phyloP scores from a whole-genome alignment of 1,140 invertebrate species.

The Drosophila tristis region DNA sequence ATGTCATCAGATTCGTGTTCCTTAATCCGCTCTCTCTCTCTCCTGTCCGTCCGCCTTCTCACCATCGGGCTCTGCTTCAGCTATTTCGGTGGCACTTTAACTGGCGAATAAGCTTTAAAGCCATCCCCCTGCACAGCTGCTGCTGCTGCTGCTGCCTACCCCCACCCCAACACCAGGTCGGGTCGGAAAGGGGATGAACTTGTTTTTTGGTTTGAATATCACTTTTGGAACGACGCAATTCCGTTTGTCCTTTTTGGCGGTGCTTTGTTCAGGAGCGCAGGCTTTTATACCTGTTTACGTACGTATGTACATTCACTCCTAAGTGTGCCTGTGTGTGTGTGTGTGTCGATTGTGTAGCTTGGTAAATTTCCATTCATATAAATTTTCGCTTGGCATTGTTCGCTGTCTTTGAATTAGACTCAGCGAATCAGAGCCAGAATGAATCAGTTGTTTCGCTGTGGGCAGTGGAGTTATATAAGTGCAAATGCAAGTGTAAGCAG shows the following conservation, averaged over 20 bases:
- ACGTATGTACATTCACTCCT: background rate
- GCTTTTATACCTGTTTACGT: conserved; percentile 49
- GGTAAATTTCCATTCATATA: conserved; percentile 77
- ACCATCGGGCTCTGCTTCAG: conserved; percentile 3
- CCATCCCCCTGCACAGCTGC: background rate
- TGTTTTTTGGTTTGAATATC: conserved; percentile 40
- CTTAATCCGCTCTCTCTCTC: conserved; percentile 5
- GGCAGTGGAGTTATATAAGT: conserved; percentile 34
- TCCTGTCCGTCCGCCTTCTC: background rate
- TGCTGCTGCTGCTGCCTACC: background rate
- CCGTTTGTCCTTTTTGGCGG: conserved; percentile 55
- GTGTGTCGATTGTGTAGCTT: conserved; percentile 19
- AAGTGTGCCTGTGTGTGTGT: conserved; percentile 11
- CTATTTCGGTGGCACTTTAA: conserved; percentile 45
- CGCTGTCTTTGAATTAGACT: background rate
- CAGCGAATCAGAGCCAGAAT: too few relatives aligned
- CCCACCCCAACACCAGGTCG: background rate
- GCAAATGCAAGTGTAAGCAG: background rate
- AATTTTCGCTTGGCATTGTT: conserved; percentile 48
- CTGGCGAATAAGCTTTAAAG: conserved; percentile 46
- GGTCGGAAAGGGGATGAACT: conserved; percentile 43
- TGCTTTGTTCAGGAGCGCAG: conserved; percentile 29
- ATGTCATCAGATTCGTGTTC: conserved; percentile 34
- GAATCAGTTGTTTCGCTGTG: background rate
- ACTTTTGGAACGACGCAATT: conserved; percentile 73